Percentiles rank a stretch among this genome's conserved stretches.
Conservation (phyloP, 2,797 vertebrate species). For the Tiaroga cobitis region DNA sequence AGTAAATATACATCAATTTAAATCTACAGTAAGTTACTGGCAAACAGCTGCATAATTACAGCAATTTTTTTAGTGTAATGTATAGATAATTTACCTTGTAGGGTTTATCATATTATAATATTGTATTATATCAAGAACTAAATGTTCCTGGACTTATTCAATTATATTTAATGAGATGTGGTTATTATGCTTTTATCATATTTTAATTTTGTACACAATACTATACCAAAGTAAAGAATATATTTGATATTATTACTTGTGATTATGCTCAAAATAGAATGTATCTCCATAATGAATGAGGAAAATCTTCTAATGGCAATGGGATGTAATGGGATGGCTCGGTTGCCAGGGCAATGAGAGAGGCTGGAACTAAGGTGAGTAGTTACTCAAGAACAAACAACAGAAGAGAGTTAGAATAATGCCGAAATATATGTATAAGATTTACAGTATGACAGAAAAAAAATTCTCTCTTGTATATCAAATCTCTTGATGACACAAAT, state of each 20-base stretch:
- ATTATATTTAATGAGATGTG: not conserved
- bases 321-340: conserved; percentile 70
- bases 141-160: not conserved
- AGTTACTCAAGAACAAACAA: conserved; percentile 73
- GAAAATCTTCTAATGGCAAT: conserved; percentile 9
- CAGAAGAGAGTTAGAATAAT: conserved; percentile 59
- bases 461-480: not conserved
- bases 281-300: not conserved
- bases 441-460: not conserved
- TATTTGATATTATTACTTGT: not conserved
- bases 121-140: not conserved
- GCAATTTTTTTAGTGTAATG: not conserved
- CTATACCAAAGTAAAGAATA: not conserved
- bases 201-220: not conserved
- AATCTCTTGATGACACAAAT: not conserved
- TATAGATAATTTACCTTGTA: not conserved
- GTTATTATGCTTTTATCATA: not conserved
- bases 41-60: too few species aligned
- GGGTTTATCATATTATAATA: not conserved
- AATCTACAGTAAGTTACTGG: too few species aligned
- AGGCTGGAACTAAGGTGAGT: conserved; percentile 67
- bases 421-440: conserved; percentile 4
- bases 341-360: conserved; percentile 72
- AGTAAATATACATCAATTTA: too few species aligned
- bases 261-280: not conserved